phyloP scores from a whole-genome alignment of 2,113 vertebrate species.

The Eurystomus gularis region DNA sequence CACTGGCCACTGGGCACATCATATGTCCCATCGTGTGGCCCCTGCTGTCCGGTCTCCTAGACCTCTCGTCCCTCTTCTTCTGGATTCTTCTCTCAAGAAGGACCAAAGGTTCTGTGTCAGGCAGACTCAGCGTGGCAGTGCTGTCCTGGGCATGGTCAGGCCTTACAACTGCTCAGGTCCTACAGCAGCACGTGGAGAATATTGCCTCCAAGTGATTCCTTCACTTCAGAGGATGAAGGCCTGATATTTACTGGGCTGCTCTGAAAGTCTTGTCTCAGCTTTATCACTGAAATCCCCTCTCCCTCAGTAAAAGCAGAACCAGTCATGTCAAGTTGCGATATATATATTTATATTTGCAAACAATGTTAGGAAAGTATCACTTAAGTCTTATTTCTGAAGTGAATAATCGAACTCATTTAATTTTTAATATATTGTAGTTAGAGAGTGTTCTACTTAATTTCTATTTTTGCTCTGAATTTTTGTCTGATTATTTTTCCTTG shows the following conservation, averaged over 20 bases:
- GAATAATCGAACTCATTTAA: not conserved
- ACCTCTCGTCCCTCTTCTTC: not conserved
- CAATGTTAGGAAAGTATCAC: not conserved
- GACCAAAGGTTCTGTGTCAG: not conserved
- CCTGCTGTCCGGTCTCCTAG: not conserved
- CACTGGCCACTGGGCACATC: not conserved
- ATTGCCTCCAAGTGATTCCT: not conserved
- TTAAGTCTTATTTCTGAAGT: not conserved
- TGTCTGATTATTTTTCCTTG: not conserved
- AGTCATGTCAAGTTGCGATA: not conserved
- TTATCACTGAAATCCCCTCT: not conserved
- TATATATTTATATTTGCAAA: not conserved
- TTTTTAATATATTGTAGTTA: not conserved
- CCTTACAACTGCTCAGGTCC: not conserved
- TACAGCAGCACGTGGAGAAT: accelerated
- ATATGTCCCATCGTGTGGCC: accelerated
- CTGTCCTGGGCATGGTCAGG: not conserved
- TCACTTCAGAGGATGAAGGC: not conserved
- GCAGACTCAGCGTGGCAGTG: not conserved
- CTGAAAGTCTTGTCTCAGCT: not conserved
- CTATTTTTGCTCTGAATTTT: not conserved
- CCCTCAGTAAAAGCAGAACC: not conserved
- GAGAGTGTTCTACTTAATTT: not conserved
- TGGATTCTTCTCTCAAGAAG: not conserved
- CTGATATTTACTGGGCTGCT: not conserved